A percentile compares a stretch with the other conserved stretches of the same genome.
Evolutionary conservation across 1,140 invertebrate species (phyloP).

Genomic region (Ladona fulva): DNA sequence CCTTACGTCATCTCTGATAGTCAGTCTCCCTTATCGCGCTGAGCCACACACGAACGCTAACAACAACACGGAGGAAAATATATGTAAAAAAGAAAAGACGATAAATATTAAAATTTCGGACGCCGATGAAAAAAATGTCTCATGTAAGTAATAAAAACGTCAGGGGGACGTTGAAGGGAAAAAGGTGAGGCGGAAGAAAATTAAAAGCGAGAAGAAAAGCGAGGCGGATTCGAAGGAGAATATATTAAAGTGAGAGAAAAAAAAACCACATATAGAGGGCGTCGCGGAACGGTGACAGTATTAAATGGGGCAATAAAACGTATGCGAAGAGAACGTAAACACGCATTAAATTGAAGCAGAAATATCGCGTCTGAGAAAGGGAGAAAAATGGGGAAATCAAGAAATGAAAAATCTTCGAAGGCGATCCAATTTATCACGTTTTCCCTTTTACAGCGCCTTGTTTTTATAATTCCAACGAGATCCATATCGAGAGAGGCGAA

Average conservation of each 20-base stretch:
- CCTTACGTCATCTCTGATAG: constrained; percentile 3
- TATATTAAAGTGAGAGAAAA: background rate
- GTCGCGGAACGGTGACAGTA: background rate
- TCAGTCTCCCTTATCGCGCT: background rate
- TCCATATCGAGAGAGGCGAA: background rate
- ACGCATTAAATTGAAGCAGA: background rate
- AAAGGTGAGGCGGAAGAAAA: background rate
- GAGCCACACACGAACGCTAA: background rate
- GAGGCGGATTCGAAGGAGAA: background rate
- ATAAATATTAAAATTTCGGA: constrained; percentile 5
- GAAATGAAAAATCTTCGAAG: background rate
- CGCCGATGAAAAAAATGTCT: background rate
- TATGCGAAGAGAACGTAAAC: background rate
- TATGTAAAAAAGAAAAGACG: background rate
- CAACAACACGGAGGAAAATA: background rate
- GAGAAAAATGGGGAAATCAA: background rate
- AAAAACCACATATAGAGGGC: too few relatives aligned
- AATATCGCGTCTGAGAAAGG: too few relatives aligned
- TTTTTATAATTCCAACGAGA: background rate
- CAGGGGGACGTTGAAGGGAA: background rate
- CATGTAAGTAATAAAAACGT: background rate
- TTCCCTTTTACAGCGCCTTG: background rate
- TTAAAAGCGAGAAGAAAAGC: background rate
- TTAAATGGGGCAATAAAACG: background rate
- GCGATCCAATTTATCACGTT: background rate